These are phyloP conservation scores for Gandaritis pyraliata DNA, from an alignment of 2,888 invertebrate genomes.

Conservation along the genomic window DNA sequence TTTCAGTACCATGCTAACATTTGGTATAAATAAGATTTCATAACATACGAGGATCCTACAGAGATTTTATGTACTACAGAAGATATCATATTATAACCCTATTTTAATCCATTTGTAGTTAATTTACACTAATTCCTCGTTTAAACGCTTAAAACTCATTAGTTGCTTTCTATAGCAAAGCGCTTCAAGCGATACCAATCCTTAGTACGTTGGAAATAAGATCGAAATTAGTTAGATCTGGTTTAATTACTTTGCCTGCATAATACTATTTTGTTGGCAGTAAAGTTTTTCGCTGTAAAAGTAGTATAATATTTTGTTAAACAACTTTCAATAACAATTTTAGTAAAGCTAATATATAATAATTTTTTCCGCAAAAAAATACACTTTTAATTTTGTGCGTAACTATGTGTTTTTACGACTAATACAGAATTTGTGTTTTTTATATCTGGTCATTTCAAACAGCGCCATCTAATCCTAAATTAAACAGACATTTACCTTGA, in stretches of 20 bases:
- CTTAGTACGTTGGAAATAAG: constrained; percentile 11
- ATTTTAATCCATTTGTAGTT: constrained; percentile 15
- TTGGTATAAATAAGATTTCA: too few species aligned
- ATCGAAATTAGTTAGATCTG: constrained; percentile 4
- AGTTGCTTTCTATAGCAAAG: constrained; percentile 15
- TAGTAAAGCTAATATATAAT: neutral
- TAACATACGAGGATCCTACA: too few species aligned
- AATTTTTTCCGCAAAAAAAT: too few species aligned
- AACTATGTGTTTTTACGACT: too few species aligned
- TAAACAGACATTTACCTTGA: too few species aligned
- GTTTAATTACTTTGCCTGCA: constrained; percentile 23
- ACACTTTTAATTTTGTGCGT: too few species aligned
- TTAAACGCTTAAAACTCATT: constrained; percentile 28
- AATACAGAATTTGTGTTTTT: too few species aligned
- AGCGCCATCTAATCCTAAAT: too few species aligned
- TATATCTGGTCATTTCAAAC: too few species aligned
- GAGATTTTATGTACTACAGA: neutral
- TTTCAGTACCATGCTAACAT: too few species aligned
- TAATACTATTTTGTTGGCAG: constrained; percentile 18
- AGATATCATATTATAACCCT: neutral
- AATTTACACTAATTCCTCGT: constrained; percentile 25
- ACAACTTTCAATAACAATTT: neutral
- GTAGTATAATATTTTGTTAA: constrained; percentile 9
- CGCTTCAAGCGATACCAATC: constrained; percentile 13
- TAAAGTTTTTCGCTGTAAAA: constrained; percentile 1